Evolutionary conservation across 2,113 vertebrate species (phyloP), one percentile per base, ranked within the genome.

Genomic region (Thunnus thynnus): DNA sequence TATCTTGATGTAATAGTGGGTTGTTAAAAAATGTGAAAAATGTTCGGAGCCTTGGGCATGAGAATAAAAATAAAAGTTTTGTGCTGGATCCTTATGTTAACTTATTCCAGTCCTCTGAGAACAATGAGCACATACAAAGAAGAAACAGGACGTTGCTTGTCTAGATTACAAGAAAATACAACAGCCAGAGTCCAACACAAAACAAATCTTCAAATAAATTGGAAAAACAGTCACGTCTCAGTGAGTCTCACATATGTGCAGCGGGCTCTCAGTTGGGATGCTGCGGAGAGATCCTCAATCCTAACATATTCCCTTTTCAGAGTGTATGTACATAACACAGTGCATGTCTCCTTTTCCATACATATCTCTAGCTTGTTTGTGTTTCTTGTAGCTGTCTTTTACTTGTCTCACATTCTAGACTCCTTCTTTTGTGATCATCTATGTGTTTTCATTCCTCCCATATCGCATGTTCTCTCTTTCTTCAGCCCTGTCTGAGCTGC

Each of bases 281-380:
- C 0, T 58, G 25, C 12, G 17, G 58, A 48, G 32, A 32, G 22
- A 64, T n/a, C 10, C 4, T 3, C 13, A 10, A 17, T 36, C 61
- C 25, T 80, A 63, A 58, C 12, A 51, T 50, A 69, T 66, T 73
- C 61, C 41, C 67, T 57, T 72, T 64, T 48, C 71, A 84, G 56
- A 71, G 6, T 16, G 57, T 69, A 82, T 84, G 62, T 44, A 81
- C 63, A 89, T 58, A 68, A 30, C 27, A 4, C 66, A 72, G 54
- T 5, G 60, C 44, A 0, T 5, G 20, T 78, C 48, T 51, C 5
- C 41, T 65, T 41, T 32, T 55, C 58, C 36, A 61, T 72, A 61
- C 66, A 73, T 72, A 78, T 3, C 58, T 68, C 67, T 62, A 5
- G 50, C 25, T 48, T 80, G 14, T 27, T 83, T 74, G 55, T 16